phyloP scores from a whole-genome alignment of 1,140 invertebrate genomes.

The Drosophila tristis region DNA sequence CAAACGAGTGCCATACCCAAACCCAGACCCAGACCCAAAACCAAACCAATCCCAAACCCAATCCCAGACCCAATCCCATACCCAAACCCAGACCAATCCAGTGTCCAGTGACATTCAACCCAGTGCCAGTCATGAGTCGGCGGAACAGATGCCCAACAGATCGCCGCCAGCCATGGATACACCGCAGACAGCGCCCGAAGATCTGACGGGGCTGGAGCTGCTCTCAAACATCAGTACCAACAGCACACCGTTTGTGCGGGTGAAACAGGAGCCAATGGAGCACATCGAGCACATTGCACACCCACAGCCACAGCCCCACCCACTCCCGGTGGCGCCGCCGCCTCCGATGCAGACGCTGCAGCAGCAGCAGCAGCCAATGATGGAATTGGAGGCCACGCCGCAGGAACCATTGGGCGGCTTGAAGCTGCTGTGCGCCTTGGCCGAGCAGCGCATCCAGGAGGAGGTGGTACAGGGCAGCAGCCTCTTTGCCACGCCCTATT shows the following conservation, averaged over 20 bases:
- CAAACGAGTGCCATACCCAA: slow-evolving; percentile 77
- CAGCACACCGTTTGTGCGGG: slow-evolving; percentile 63
- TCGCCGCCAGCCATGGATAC: slow-evolving; percentile 20
- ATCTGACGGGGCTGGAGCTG: slow-evolving; percentile 91
- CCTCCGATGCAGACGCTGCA: slow-evolving; percentile 52
- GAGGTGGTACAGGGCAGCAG: slow-evolving; percentile 85
- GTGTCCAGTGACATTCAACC: slow-evolving; percentile 53
- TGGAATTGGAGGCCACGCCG: slow-evolving; percentile 79
- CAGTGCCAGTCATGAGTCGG: slow-evolving; percentile 63
- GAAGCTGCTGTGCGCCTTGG: slow-evolving; percentile 92
- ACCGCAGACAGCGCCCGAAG: slow-evolving; percentile 84
- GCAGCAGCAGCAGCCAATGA: slow-evolving; percentile 58
- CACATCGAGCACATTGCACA: slow-evolving; percentile 31
- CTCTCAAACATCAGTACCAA: slow-evolving; percentile 90
- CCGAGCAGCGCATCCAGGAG: slow-evolving; percentile 92
- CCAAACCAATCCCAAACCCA: slow-evolving; percentile 1
- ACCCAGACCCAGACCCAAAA: slow-evolving; percentile 67
- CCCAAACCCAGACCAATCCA: slow-evolving; percentile 20
- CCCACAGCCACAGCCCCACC: background rate
- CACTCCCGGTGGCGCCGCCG: slow-evolving; percentile 39
- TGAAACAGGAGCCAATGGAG: slow-evolving; percentile 81
- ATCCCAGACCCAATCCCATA: background rate
- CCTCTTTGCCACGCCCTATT: slow-evolving; percentile 65
- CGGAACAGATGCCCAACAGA: slow-evolving; percentile 18
- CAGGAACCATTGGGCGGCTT: slow-evolving; percentile 88